Base-by-base conservation (phyloP, 23 tunicate species). In the Corella eumyota region DNA sequence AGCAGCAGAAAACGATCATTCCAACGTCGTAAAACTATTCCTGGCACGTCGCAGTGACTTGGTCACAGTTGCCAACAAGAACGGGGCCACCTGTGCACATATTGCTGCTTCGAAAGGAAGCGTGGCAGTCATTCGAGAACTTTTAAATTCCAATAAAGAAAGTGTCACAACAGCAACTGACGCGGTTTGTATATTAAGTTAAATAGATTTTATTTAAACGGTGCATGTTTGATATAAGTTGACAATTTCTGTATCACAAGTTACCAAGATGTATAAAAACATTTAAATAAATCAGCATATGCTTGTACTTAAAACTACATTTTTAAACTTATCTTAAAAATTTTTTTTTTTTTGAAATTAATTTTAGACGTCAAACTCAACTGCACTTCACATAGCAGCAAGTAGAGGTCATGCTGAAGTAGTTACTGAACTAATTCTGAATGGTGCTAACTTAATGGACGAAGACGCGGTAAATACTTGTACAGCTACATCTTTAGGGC, bases 1-100 rank as follows among this genome's bases (percentile, higher is more conserved):
- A 23, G 96, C 88, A 33, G 96, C 96, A 2, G 88, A 72, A 56
- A 88, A 88, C 62, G 88, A 88, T 48, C 96, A 88, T 68, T 88
- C 96, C 6, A 67, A 88, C 35, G 96, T 88, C 40, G 80, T 88
- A 1, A 59, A 78, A 50, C 70, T 80, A 73, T 88, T 88, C 68
- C 62, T 88, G 21, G 72, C 36, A 26, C 78, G 68, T 54, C 76
- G 68, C 22, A 60, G 68, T 30, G 79, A 72, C 37, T 56, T 88
- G 32, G 96, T 88, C 56, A 67, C 63, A 31, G 74, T 55, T 27
- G 85, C 80, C 30, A 88, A 88, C 72, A 88, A 79, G 53, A 82
- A 57, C 31, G 96, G 96, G 17, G 74, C 78, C 30, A 88, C 96
- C 0, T 88, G 96, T 45, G 96, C 96, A 46, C 96, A 88, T 53